phyloP scores from a whole-genome alignment of 2,888 invertebrate genomes.

The Lasioglossum morio region DNA sequence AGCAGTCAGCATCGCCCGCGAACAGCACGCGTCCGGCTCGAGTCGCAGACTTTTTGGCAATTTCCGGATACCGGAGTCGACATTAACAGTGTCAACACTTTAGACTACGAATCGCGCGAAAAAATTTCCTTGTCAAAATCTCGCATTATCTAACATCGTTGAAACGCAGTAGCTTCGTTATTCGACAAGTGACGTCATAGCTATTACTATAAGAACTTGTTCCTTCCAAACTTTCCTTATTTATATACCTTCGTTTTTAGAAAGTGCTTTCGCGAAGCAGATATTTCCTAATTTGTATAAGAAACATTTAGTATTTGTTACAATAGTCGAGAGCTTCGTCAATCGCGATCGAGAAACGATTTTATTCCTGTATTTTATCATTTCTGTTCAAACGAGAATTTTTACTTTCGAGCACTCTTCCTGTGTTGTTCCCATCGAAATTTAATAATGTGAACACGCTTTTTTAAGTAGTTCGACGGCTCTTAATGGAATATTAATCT shows the following conservation, averaged over 20 bases:
- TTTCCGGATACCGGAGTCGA: slow-evolving; percentile 36
- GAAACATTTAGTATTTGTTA: too few species aligned
- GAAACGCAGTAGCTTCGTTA: too few species aligned
- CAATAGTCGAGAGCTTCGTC: too few species aligned
- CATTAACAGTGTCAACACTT: background rate
- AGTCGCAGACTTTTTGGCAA: slow-evolving; percentile 66
- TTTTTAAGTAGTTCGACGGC: background rate
- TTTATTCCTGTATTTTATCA: background rate
- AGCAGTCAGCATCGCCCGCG: slow-evolving; percentile 34
- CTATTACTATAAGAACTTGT: background rate
- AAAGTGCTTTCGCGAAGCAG: too few species aligned
- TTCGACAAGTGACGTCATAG: too few species aligned
- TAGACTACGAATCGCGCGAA: background rate
- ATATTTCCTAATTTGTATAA: too few species aligned
- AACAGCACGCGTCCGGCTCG: slow-evolving; percentile 45
- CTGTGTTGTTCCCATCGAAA: background rate
- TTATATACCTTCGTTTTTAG: too few species aligned
- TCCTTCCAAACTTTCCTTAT: too few species aligned
- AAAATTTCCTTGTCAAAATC: background rate
- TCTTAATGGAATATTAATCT: background rate
- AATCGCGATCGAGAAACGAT: too few species aligned
- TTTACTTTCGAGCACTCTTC: background rate
- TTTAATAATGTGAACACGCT: background rate
- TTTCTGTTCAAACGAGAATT: background rate
- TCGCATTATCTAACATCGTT: too few species aligned